phyloP scores from a whole-genome alignment of 23 tunicate species.

The Ascidia mentula region DNA sequence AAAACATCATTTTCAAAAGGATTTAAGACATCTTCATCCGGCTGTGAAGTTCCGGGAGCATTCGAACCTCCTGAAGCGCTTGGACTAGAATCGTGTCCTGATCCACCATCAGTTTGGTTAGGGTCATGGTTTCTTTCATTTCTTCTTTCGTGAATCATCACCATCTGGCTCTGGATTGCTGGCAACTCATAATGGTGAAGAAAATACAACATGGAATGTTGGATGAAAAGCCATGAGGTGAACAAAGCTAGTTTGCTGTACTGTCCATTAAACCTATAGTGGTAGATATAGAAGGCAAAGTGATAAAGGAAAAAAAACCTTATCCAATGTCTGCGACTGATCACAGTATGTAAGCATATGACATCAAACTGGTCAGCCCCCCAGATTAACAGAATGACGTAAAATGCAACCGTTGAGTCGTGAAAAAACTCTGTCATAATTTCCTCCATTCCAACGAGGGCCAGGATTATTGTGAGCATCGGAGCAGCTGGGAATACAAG shows the following conservation, averaged over 20 bases:
- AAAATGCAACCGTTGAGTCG: constrained; percentile 95
- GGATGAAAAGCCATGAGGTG: constrained; percentile 89
- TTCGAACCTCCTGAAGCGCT: not conserved
- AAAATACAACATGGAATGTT: constrained; percentile 94
- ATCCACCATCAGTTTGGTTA: not conserved
- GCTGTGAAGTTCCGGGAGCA: not conserved
- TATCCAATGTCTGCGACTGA: constrained; percentile 88
- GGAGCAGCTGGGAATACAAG: constrained; percentile 84
- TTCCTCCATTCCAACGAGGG: constrained; percentile 97
- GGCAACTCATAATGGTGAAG: constrained; percentile 97
- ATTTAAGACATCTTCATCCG: not conserved
- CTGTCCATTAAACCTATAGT: constrained; percentile 88
- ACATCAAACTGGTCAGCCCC: constrained; percentile 93
- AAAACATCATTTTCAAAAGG: not conserved
- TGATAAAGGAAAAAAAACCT: constrained; percentile 95
- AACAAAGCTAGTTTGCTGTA: constrained; percentile 88
- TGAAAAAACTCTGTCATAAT: constrained; percentile 97
- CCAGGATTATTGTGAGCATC: constrained; percentile 86
- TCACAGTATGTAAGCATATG: constrained; percentile 82
- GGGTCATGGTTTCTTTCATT: not conserved
- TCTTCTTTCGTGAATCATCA: constrained; percentile 19
- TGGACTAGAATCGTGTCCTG: not conserved
- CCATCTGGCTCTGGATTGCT: constrained; percentile 69
- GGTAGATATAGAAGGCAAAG: constrained; percentile 89
- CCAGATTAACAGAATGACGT: constrained; percentile 89